Base-by-base conservation (phyloP, 2,888 invertebrate species). In the Eupelmus urozonus region DNA sequence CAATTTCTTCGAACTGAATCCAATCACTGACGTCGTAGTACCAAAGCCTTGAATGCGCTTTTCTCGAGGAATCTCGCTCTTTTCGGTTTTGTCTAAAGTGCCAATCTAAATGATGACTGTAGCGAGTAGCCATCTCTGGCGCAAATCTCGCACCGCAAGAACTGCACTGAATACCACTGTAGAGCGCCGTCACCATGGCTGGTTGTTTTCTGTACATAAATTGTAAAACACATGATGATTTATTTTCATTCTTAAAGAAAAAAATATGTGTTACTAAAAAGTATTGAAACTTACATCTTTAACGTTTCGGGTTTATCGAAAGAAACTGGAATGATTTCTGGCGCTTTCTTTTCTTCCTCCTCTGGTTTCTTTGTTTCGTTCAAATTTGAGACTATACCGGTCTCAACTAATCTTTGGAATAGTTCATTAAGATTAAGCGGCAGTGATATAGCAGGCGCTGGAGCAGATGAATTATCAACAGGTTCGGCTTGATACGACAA, bases 51-150 rank as follows among this genome's bases (percentile, higher is more conserved):
- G 95, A 94, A 85, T 95, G 95, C 0, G 96, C 96, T 69, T 96
- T 94, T 13, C 96, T 92, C 0, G 95, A 94, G 0, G 96, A 95
- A 87, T 96, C 96, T 82, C 97, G 93, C 84, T 97, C 97, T 72
- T 95, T 92, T 1, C 97, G 91, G 91, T 99, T 99, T 90, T 97
- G 96, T 0, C 97, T 91, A 91, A 99, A 99, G 91, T 99, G 99
- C 98, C 99, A 99, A 91, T 99, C 99, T 79, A 99, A 92, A 91
- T 99, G 99, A 88, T 97, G 96, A 85, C 95, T 96, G 90, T 98
- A 99, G 81, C 95, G 94, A 82, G 95, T 95, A 9, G 96, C 96
- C 87, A 95, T 95, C 90, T 97, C 96, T 0, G 96, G 95, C 16
- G 96, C 95, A 90, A 99, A 98, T 60, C 98, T 93, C 79, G 97